phyloP scores from a whole-genome alignment of 37 sponge, comb jelly and placozoan genomes.

The Mnemiopsis leidyi region DNA sequence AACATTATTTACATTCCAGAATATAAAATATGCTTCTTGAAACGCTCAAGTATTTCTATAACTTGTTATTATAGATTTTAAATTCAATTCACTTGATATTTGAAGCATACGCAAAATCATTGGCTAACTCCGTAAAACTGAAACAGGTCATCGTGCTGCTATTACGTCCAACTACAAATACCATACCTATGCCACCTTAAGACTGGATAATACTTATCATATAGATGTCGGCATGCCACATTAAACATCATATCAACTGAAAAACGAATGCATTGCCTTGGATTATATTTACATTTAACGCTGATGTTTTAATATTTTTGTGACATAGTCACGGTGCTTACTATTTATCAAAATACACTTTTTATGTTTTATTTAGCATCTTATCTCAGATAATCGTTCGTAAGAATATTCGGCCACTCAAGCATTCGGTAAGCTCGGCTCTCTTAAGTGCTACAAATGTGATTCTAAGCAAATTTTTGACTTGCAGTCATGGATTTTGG shows the following conservation, averaged over 20 bases:
- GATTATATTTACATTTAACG: not conserved
- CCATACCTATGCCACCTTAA: too few relatives aligned
- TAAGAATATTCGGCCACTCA: not conserved
- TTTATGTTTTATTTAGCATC: slow-evolving; percentile 25
- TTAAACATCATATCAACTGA: not conserved
- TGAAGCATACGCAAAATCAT: not conserved
- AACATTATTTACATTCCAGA: slow-evolving; percentile 39
- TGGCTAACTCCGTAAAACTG: not conserved
- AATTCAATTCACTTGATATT: not conserved
- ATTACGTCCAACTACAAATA: too few relatives aligned
- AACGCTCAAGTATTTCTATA: not conserved
- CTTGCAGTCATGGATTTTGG: not conserved
- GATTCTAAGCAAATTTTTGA: not conserved
- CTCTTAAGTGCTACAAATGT: not conserved
- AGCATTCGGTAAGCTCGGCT: not conserved
- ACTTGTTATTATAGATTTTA: not conserved
- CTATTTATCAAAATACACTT: slow-evolving; percentile 61
- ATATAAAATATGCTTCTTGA: slow-evolving; percentile 53
- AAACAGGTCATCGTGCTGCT: not conserved
- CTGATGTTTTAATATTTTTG: not conserved
- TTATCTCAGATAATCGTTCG: not conserved
- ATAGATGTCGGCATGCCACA: too few relatives aligned
- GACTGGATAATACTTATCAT: too few relatives aligned
- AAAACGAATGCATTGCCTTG: not conserved
- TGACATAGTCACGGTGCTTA: slow-evolving; percentile 29